Percentiles rank a stretch among this genome's conserved stretches.
phyloP scores from a whole-genome alignment of 1,140 invertebrate genomes.

The Bursaphelenchus mucronatus region DNA sequence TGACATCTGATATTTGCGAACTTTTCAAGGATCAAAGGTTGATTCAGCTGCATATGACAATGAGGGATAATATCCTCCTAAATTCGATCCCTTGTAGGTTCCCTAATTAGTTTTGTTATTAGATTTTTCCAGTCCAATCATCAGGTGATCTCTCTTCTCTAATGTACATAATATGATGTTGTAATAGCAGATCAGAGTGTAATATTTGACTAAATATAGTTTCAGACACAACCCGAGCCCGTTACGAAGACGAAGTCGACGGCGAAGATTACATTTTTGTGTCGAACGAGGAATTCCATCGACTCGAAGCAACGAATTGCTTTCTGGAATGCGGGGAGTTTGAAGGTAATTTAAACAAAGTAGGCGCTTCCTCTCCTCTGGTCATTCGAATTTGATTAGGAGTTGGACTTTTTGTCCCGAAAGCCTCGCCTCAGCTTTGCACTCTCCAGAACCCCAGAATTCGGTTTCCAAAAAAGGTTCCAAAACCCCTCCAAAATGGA shows the following conservation, averaged over 20 bases:
- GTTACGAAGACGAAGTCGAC: constrained; percentile 22
- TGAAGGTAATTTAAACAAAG: constrained; percentile 30
- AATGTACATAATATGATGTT: too few relatives aligned
- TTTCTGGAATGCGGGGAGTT: constrained; percentile 34
- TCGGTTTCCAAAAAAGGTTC: constrained; percentile 1
- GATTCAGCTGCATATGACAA: constrained; percentile 14
- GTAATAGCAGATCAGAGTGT: neutral
- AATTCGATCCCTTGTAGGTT: too few relatives aligned
- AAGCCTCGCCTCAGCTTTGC: neutral
- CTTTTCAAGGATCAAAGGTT: constrained; percentile 22
- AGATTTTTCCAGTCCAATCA: too few relatives aligned
- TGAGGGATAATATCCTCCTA: too few relatives aligned
- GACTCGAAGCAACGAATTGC: constrained; percentile 16
- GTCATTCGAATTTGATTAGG: neutral
- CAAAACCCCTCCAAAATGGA: neutral
- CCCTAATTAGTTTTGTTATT: too few relatives aligned
- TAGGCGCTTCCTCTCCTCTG: too few relatives aligned
- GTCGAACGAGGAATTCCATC: constrained; percentile 21
- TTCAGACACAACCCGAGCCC: constrained; percentile 26
- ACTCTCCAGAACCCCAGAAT: constrained; percentile 5
- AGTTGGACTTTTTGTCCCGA: neutral
- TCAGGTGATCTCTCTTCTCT: too few relatives aligned
- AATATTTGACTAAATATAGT: neutral
- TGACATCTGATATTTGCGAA: constrained; percentile 26
- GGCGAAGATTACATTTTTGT: constrained; percentile 38